Base-by-base conservation (phyloP, 2,797 vertebrate genomes). In the Poeciliopsis turneri region DNA sequence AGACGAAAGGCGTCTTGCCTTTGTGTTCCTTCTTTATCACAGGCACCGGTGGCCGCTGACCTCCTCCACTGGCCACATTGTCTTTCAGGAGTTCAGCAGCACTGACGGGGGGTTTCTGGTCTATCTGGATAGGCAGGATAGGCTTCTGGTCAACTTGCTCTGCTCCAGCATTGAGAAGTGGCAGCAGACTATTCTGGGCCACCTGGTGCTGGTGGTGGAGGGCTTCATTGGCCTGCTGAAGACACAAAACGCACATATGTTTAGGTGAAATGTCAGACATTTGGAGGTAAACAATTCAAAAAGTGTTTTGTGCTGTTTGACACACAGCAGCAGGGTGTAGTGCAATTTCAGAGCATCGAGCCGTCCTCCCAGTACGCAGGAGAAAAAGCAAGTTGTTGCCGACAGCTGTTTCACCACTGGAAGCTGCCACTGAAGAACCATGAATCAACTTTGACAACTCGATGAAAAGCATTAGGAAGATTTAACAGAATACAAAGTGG, bases 91-190 rank as follows among this genome's bases (percentile, higher is more conserved):
- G 97, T 92, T 99, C 98, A 36, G 96, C 95, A 20, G 96, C 96
- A 12, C 90, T 95, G 82, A 96, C 93, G 1, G 97, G 97, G 92
- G 97, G 97, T 96, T 99, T 99, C 94, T 98, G 98, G 92, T 98
- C 97, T 93, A 99, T 94, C 66, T 96, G 97, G 95, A 99, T 97
- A 89, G 98, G 97, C 94, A 99, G 95, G 91, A 99, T 91, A 71
- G 98, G 98, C 95, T 99, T 99, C 96, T 99, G 98, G 95, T 99
- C 98, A 45, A 96, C 93, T 74, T 96, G 97, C 92, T 99, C 98
- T 64, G 95, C 93, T 84, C 96, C 96, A 79, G 98, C 96, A 91
- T 98, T 99, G 80, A 99, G 96, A 90, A 99, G 97, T 66, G 98
- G 98, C 93, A 99, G 96, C 93, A 99, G 96, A 93, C 97, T 99